Conservation (phyloP, 2,797 vertebrate species). For the Acanthis flammea region DNA sequence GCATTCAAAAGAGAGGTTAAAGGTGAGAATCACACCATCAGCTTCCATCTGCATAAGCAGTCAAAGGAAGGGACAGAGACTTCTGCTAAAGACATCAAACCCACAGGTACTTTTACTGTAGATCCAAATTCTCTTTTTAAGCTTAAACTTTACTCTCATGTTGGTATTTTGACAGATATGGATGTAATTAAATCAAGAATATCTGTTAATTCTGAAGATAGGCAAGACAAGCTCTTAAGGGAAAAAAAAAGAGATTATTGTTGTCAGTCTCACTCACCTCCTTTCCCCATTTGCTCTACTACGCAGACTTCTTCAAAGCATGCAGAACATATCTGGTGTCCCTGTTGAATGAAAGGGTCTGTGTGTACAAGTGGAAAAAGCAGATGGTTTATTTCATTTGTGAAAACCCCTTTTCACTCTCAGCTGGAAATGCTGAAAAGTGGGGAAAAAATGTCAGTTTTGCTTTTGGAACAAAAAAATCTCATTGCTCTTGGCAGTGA, state of each 20-base stretch:
- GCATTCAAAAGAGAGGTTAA: not conserved
- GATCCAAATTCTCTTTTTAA: not conserved
- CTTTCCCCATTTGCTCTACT: not conserved
- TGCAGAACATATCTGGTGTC: not conserved
- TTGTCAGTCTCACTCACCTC: not conserved
- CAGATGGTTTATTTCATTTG: conserved; percentile 21
- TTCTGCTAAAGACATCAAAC: not conserved
- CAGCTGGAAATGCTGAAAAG: conserved; percentile 7
- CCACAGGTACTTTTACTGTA: not conserved
- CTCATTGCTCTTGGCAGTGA: conserved; percentile 1
- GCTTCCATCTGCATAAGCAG: not conserved
- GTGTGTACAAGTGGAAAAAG: not conserved
- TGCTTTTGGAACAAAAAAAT: not conserved
- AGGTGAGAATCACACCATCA: not conserved
- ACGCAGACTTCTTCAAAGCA: not conserved
- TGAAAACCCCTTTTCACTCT: not conserved
- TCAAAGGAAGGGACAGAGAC: not conserved
- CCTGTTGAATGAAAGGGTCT: not conserved
- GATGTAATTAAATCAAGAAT: not conserved
- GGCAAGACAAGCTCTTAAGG: not conserved
- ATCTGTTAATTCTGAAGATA: not conserved
- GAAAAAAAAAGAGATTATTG: not conserved
- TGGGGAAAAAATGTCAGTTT: not conserved
- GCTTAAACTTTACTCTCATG: not conserved
- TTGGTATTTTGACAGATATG: not conserved